Evolutionary conservation across 2,888 invertebrate species (phyloP).

Genomic region (Leptinotarsa tumamoca): DNA sequence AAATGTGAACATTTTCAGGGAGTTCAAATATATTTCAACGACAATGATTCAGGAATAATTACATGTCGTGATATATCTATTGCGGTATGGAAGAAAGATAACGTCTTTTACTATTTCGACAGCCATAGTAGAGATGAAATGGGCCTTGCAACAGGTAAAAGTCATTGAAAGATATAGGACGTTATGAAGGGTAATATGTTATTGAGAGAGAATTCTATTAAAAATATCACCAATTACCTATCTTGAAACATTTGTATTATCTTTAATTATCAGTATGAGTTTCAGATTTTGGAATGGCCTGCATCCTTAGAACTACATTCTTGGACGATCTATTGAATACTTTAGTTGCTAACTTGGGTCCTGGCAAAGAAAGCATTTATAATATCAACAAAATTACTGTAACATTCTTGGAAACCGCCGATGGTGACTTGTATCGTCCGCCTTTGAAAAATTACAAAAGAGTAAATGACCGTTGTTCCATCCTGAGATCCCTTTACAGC

Average conservation of each 20-base stretch:
- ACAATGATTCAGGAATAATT: conserved; percentile 68
- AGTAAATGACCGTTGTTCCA: conserved; percentile 63
- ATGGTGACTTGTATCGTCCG: conserved; percentile 60
- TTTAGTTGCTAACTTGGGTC: conserved; percentile 61
- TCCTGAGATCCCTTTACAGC: conserved; percentile 58
- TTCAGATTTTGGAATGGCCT: conserved; percentile 63
- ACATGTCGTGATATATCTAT: conserved; percentile 71
- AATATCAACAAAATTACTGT: conserved; percentile 60
- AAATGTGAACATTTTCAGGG: conserved; percentile 32
- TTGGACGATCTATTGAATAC: conserved; percentile 60
- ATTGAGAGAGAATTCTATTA: background rate
- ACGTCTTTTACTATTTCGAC: conserved; percentile 70
- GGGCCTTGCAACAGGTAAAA: conserved; percentile 64
- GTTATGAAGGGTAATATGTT: background rate
- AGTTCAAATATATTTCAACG: conserved; percentile 58
- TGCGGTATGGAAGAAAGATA: conserved; percentile 70
- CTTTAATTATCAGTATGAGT: background rate
- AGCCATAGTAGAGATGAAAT: conserved; percentile 72
- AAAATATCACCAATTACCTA: too few relatives aligned
- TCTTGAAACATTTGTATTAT: background rate
- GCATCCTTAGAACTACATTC: conserved; percentile 61
- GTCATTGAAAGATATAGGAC: too few relatives aligned
- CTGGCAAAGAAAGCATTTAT: conserved; percentile 56
- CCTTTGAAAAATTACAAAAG: conserved; percentile 64
- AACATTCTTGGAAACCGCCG: conserved; percentile 53